Conservation (phyloP, 2,888 invertebrate species). For the Cheilosia urbana region DNA sequence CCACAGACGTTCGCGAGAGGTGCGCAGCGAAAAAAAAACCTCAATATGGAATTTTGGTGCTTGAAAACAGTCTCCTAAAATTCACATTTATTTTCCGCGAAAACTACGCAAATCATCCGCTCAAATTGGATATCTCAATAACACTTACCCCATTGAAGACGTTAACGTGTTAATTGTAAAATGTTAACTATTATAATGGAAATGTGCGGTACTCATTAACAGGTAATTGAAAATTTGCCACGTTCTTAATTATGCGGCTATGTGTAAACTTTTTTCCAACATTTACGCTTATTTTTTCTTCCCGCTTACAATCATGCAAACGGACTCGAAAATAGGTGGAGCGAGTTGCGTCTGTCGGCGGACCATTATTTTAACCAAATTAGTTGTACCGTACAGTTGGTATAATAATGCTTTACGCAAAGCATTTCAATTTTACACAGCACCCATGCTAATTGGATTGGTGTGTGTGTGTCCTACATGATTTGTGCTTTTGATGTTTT, state of each 20-base stretch:
- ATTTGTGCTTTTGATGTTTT: conserved; percentile 70
- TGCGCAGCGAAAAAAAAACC: too few species aligned
- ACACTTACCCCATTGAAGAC: background rate
- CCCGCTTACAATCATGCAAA: conserved; percentile 18
- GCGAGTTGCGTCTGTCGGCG: conserved; percentile 25
- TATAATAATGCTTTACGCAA: background rate
- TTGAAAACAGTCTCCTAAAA: too few species aligned
- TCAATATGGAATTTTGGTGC: too few species aligned
- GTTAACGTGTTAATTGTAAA: conserved; percentile 51
- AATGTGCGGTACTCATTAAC: conserved; percentile 57
- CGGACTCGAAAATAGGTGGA: conserved; percentile 36
- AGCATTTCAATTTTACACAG: conserved; percentile 58
- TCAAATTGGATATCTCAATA: too few species aligned
- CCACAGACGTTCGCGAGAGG: too few species aligned
- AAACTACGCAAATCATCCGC: too few species aligned
- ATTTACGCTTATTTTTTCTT: conserved; percentile 32
- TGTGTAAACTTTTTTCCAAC: conserved; percentile 12
- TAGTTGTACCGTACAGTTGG: conserved; percentile 33
- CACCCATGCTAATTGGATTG: conserved; percentile 64
- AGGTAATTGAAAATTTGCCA: conserved; percentile 67
- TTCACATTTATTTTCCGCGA: too few species aligned
- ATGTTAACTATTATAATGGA: conserved; percentile 41
- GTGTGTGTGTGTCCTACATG: conserved; percentile 38
- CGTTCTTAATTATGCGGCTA: conserved; percentile 58
- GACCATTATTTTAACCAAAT: conserved; percentile 59